phyloP scores from a whole-genome alignment of 2,888 invertebrate genomes.

The Anthrax anthrax region DNA sequence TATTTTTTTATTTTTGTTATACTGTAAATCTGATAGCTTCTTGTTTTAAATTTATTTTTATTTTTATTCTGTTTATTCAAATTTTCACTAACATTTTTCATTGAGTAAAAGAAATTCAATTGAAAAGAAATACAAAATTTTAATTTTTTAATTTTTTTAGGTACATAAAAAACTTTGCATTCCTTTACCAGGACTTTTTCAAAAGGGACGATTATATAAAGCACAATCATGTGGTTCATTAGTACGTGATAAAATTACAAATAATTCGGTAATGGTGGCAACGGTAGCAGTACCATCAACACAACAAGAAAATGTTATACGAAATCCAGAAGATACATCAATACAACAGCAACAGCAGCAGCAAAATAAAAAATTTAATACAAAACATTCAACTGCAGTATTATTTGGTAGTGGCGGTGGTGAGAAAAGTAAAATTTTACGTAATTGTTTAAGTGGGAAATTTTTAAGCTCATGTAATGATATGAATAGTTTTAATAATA shows the following conservation, averaged over 20 bases:
- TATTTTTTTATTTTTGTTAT: too few relatives aligned
- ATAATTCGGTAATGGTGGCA: background rate
- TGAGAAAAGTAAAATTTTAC: constrained; percentile 13
- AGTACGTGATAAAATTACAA: constrained; percentile 37
- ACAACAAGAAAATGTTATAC: background rate
- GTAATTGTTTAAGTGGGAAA: constrained; percentile 11
- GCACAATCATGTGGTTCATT: constrained; percentile 49
- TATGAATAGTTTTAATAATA: constrained; percentile 12
- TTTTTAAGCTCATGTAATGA: background rate
- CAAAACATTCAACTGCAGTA: constrained; percentile 12
- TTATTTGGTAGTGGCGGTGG: too few relatives aligned
- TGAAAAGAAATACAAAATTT: too few relatives aligned
- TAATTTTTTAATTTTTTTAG: too few relatives aligned
- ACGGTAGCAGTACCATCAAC: background rate
- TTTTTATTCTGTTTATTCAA: too few relatives aligned
- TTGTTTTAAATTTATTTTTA: too few relatives aligned
- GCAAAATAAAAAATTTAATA: background rate
- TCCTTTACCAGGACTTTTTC: constrained; percentile 42
- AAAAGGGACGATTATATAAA: constrained; percentile 41
- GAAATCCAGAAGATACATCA: background rate
- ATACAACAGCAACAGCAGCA: constrained; percentile 2
- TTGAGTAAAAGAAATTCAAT: too few relatives aligned
- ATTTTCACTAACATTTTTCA: too few relatives aligned
- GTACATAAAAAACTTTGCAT: constrained; percentile 49
- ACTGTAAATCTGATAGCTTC: too few relatives aligned